These are phyloP conservation scores for Catostylus mosaicus DNA, from an alignment of 30 jellyfish, hydroid and myxozoan species.

Conservation along the genomic window DNA sequence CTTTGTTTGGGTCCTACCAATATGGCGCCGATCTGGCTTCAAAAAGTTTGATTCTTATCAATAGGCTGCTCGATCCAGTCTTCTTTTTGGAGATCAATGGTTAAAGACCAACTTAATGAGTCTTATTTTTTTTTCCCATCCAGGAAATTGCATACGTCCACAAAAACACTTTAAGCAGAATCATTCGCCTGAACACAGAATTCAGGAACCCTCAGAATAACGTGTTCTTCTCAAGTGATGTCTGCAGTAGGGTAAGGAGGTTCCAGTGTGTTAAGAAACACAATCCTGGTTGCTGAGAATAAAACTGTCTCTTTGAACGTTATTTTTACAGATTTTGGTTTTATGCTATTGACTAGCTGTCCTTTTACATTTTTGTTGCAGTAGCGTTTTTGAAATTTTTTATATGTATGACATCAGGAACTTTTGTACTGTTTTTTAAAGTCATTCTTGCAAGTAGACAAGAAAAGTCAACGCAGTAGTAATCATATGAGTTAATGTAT, in stretches of 20 bases:
- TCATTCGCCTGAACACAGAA: slow-evolving; percentile 74
- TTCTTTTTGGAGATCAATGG: too few species aligned
- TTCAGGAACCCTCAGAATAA: slow-evolving; percentile 67
- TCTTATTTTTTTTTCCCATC: neutral
- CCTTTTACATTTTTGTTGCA: too few species aligned
- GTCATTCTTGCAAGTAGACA: too few species aligned
- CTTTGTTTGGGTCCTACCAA: neutral
- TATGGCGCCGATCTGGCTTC: neutral
- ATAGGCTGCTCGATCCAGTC: neutral
- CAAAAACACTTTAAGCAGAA: slow-evolving; percentile 58
- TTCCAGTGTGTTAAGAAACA: slow-evolving; percentile 15
- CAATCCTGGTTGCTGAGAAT: too few species aligned
- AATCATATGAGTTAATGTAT: too few species aligned
- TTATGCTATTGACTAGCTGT: too few species aligned
- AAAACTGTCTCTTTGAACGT: too few species aligned
- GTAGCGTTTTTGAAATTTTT: too few species aligned
- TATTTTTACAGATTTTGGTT: too few species aligned
- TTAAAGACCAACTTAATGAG: neutral
- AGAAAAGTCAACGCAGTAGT: too few species aligned
- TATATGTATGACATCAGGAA: too few species aligned
- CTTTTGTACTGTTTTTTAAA: too few species aligned
- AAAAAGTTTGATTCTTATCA: neutral
- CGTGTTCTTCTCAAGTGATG: slow-evolving; percentile 48
- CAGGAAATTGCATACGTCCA: slow-evolving; percentile 85
- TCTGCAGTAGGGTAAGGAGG: neutral